Percentiles rank a stretch among this genome's conserved stretches.
These are phyloP conservation scores for Pyrocephalus nanus DNA, from an alignment of 2,797 vertebrate genomes.

Conservation along the genomic window DNA sequence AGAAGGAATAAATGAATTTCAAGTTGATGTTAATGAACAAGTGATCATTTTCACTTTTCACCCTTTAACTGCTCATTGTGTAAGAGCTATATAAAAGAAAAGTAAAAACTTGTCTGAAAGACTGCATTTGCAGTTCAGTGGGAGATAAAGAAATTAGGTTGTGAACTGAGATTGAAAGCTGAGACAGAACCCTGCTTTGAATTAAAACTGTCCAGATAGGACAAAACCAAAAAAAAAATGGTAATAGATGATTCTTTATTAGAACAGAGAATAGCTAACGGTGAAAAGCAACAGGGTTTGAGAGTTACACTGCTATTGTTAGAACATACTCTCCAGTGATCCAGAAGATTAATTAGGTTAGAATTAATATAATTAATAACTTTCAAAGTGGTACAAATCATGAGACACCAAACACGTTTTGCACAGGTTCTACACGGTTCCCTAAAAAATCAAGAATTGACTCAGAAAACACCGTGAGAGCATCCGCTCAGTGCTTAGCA, in stretches of 20 bases:
- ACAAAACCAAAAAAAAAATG: background rate
- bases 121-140: background rate
- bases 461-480: background rate
- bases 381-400: background rate
- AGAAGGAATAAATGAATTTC: background rate
- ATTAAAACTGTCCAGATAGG: background rate
- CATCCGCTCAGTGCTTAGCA: conserved; percentile 24
- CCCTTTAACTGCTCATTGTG: background rate
- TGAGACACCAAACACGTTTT: background rate
- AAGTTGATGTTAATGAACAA: background rate
- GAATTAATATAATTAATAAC: background rate
- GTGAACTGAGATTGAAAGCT: background rate
- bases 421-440: background rate
- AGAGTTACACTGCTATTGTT: background rate
- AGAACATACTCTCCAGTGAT: background rate
- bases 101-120: background rate
- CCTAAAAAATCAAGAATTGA: background rate
- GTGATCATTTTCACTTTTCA: background rate
- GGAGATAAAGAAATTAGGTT: background rate
- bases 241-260: background rate
- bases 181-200: background rate
- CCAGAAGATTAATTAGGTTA: background rate
- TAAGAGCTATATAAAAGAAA: background rate
- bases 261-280: background rate
- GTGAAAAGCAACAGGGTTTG: background rate